Conservation (phyloP, 2,113 vertebrate genomes). For the Cephalopterus ornatus region DNA sequence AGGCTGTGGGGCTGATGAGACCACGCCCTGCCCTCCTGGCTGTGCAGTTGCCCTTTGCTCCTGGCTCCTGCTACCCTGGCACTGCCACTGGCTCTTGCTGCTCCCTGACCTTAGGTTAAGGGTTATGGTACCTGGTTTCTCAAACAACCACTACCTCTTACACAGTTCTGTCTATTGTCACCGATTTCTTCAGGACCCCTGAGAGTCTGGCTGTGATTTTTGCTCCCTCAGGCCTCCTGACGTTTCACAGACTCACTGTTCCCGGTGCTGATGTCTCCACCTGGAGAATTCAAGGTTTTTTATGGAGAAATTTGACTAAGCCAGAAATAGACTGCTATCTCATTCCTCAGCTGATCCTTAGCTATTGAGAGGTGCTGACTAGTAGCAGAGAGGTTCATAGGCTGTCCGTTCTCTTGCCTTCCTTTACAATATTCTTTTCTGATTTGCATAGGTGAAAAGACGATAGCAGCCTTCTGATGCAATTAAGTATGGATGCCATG, state of each 20-base stretch:
- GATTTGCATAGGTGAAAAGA: background rate
- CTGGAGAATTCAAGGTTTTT: background rate
- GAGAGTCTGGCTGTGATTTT: background rate
- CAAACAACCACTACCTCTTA: background rate
- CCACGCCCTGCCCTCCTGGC: background rate
- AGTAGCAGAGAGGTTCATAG: background rate
- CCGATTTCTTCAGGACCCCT: background rate
- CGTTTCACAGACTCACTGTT: background rate
- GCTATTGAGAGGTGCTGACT: background rate
- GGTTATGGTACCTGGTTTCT: background rate
- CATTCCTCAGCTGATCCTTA: background rate
- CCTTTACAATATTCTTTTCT: background rate
- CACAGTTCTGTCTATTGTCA: background rate
- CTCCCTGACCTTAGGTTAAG: background rate
- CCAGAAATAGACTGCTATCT: background rate
- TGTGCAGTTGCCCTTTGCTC: fast-evolving
- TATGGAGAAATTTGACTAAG: background rate
- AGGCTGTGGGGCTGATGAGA: background rate
- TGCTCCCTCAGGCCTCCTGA: background rate
- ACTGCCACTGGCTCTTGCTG: background rate
- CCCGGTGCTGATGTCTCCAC: background rate
- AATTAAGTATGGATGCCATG: background rate
- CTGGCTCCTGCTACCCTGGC: background rate
- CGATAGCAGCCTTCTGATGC: background rate
- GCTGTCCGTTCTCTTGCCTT: background rate